Evolutionary conservation across 2,113 vertebrate genomes (phyloP).

Genomic region (Probosciger aterrimus): DNA sequence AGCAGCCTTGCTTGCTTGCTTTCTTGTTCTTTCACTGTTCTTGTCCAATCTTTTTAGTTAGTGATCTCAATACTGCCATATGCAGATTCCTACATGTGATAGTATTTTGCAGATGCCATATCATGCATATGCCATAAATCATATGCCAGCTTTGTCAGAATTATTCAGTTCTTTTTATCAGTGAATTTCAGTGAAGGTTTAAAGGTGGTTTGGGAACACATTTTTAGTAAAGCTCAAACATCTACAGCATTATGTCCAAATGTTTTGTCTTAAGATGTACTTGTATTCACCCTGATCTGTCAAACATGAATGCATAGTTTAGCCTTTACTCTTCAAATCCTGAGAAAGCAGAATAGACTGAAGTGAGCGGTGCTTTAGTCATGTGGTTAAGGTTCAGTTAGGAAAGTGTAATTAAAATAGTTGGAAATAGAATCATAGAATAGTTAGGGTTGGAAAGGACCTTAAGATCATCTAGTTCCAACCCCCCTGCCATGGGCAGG

Average conservation of each 20-base stretch:
- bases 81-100: not conserved
- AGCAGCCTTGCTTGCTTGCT: not conserved
- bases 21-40: not conserved
- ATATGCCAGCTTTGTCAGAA: not conserved
- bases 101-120: constrained; percentile 5
- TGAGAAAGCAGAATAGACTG: not conserved
- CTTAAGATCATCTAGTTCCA: no score
- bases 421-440: no score
- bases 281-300: not conserved
- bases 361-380: not conserved
- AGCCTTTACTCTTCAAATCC: not conserved
- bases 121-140: not conserved
- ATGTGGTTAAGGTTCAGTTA: not conserved
- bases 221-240: not conserved
- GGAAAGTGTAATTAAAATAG: not conserved
- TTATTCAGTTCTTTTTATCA: not conserved
- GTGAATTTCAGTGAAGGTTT: not conserved
- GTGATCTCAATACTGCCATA: not conserved
- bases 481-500: no score
- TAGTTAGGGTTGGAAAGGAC: no score
- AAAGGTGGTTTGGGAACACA: not conserved
- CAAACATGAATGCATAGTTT: not conserved
- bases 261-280: not conserved
- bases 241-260: not conserved
- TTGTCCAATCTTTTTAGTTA: not conserved